Evolutionary conservation across 2,113 vertebrate genomes (phyloP).

Genomic region (Eulacestoma nigropectus): DNA sequence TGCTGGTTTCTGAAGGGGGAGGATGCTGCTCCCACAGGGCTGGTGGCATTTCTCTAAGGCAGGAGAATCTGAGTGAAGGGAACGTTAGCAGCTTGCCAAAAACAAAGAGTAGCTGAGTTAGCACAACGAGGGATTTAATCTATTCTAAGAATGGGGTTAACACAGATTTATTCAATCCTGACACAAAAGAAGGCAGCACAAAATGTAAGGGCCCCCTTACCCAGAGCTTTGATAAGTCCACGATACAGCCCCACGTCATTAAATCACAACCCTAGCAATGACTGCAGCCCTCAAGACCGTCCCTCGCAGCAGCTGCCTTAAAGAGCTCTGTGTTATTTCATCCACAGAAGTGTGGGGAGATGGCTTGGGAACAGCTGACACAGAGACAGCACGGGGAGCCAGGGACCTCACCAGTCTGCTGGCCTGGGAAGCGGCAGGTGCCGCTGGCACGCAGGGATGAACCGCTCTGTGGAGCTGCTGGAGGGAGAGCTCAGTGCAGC

Average conservation of each 20-base stretch:
- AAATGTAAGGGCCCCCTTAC: not conserved
- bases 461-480: not conserved
- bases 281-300: rapidly evolving
- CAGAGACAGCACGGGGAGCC: rapidly evolving
- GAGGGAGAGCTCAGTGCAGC: not conserved
- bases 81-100: not conserved
- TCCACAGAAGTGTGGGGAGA: not conserved
- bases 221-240: not conserved
- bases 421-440: not conserved
- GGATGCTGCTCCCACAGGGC: not conserved
- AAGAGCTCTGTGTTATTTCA: not conserved
- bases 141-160: not conserved
- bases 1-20: not conserved
- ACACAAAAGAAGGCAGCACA: not conserved
- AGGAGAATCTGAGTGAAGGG: not conserved
- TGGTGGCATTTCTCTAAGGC: not conserved
- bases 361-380: not conserved
- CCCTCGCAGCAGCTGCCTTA: rapidly evolving
- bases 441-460: rapidly evolving
- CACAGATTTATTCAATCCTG: not conserved
- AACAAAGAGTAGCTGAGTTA: slow-evolving; percentile 5
- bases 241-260: rapidly evolving
- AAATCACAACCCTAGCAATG: not conserved
- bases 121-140: not conserved
- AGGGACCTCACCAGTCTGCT: not conserved